A percentile compares a stretch with the other conserved stretches of the same genome.
Conservation (phyloP, 2,113 vertebrate genomes). For the Tychaedon coryphoeus region DNA sequence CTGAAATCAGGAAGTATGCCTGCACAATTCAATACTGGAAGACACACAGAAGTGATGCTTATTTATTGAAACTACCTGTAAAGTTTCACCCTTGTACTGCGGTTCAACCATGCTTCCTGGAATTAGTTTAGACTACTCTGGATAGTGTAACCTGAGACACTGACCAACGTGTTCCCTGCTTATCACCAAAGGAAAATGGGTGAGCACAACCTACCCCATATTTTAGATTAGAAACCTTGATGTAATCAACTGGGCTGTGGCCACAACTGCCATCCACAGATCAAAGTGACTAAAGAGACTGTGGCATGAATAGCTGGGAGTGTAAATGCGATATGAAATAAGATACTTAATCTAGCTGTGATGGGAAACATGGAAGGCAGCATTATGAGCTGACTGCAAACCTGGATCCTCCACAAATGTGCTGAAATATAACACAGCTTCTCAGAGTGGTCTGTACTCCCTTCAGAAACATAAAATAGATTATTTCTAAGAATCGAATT, state of each 20-base stretch:
- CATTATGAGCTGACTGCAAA: fast-evolving
- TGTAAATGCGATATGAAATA: neutral
- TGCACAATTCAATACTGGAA: neutral
- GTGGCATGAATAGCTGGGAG: fast-evolving
- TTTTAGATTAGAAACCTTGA: neutral
- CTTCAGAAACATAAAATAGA: neutral
- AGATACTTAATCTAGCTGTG: neutral
- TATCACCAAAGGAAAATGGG: neutral
- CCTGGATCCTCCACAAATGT: fast-evolving
- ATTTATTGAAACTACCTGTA: neutral
- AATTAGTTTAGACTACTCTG: neutral
- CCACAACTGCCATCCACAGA: neutral
- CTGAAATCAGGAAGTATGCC: neutral
- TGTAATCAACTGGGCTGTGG: neutral
- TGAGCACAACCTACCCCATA: fast-evolving
- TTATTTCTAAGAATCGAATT: fast-evolving
- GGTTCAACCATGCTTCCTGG: neutral
- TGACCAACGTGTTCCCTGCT: neutral
- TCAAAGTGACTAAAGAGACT: neutral
- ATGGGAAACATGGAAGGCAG: neutral
- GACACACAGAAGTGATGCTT: neutral
- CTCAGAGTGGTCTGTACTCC: neutral
- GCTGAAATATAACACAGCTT: neutral
- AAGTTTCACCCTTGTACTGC: neutral
- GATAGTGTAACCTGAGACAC: neutral